Percentiles rank a stretch among this genome's conserved stretches.
phyloP scores from a whole-genome alignment of 2,888 invertebrate genomes.

The Pachymerium ferrugineum region DNA sequence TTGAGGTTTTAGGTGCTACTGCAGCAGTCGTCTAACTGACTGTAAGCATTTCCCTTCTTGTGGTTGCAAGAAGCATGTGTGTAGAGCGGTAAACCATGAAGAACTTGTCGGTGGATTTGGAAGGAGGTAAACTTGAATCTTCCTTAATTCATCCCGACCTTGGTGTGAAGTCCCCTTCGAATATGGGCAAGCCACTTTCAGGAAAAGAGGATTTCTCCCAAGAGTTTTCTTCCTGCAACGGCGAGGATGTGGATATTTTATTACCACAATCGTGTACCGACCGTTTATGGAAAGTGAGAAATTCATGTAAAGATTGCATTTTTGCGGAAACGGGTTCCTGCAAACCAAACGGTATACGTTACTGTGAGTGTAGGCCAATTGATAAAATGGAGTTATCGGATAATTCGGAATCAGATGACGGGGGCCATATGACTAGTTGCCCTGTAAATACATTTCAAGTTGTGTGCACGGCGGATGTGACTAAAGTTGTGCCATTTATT shows the following conservation, averaged over 20 bases:
- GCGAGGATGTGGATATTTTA: neutral
- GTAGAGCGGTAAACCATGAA: neutral
- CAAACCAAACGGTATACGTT: neutral
- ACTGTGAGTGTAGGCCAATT: conserved; percentile 3
- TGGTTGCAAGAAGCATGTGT: neutral
- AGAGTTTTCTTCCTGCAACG: neutral
- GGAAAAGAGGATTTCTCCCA: neutral
- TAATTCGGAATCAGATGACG: conserved; percentile 13
- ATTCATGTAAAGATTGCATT: neutral
- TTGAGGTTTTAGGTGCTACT: neutral
- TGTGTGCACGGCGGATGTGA: neutral
- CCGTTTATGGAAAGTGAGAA: neutral
- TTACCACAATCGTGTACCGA: neutral
- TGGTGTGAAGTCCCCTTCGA: neutral
- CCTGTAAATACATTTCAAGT: neutral
- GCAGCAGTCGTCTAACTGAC: neutral
- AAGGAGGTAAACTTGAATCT: conserved; percentile 13
- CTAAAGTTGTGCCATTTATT: conserved; percentile 4
- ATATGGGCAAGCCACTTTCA: neutral
- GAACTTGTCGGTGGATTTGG: neutral
- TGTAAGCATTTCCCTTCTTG: neutral
- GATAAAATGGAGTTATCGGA: neutral
- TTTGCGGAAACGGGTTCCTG: neutral
- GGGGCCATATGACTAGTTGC: neutral
- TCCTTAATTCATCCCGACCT: neutral